These are phyloP conservation scores for Passer domesticus DNA, from an alignment of 2,113 vertebrate species.

Conservation along the genomic window DNA sequence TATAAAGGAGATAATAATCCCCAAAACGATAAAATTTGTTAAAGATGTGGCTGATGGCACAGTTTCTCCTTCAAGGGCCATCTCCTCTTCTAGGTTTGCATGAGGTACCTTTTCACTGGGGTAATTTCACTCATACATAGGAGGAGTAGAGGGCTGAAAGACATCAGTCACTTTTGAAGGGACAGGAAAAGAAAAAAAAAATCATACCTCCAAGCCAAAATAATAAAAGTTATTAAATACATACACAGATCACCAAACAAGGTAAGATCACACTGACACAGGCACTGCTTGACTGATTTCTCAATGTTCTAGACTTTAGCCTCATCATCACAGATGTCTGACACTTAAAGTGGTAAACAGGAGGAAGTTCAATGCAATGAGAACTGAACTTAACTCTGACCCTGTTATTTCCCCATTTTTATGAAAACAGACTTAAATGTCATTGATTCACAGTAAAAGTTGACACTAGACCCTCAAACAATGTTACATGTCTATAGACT, in stretches of 20 bases:
- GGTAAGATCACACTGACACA: neutral
- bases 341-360: neutral
- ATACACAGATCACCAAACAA: neutral
- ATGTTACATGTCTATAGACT: accelerated
- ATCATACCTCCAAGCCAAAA: neutral
- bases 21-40: neutral
- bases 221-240: neutral
- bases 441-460: neutral
- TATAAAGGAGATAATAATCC: neutral
- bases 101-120: neutral
- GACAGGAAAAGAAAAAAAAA: neutral
- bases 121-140: neutral
- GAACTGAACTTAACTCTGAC: neutral
- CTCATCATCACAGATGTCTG: accelerated
- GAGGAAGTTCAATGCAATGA: neutral
- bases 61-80: neutral
- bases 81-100: neutral
- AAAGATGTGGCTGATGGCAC: neutral
- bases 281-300: neutral
- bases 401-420: neutral
- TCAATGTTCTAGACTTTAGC: neutral
- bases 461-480: neutral
- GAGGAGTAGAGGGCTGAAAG: neutral
- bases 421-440: neutral
- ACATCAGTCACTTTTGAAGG: neutral